Base-by-base conservation (phyloP, 1,140 invertebrate species). In the Hydropsyche tenuis region DNA sequence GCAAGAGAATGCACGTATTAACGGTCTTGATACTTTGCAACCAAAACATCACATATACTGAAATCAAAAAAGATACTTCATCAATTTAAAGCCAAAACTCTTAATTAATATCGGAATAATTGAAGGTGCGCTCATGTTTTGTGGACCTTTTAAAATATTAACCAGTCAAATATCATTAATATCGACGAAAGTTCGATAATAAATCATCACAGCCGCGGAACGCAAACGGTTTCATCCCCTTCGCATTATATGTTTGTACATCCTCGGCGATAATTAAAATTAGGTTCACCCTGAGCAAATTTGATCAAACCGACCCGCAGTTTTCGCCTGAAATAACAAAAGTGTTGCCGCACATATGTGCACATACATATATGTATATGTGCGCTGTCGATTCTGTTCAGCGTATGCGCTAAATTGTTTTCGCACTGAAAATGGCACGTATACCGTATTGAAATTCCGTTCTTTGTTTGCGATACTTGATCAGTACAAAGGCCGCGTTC, bases 101-200 rank as follows among this genome's bases (percentile, higher is more conserved):
- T 37, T 68, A 68, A 68, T 68, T 68, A 68, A 68, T 68, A 68
- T 68, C 14, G 45, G 45, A 20, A 27, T 68, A 68, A 68, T 68
- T 68, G 25, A 73, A 73, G 64, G 71, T 73, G 25, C 12, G 23
- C 18, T 51, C 6, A n/a, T 43, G 18, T 12, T 16, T 62, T 27
- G 37, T 30, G 16, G 37, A 14, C 45, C 18, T 23, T 48, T 43
- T 68, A 68, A 43, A 68, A 43, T 68, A 76, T 73, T 60, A 63
- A 76, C 73, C 68, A 72, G 63, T 73, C 69, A 73, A 76, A 76
- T 76, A 76, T 73, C 72, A 73, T 70, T 73, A 73, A 76, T 63
- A 73, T 62, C 22, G 45, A 37, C 12, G 23, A 68, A 73, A 76
- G 56, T 76, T 76, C 51, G 30, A 46, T 48, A 14, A 73, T 76